Percentiles rank a stretch among this genome's conserved stretches.
Conservation (phyloP, 2,888 invertebrate genomes). For the Papilio gigon region DNA sequence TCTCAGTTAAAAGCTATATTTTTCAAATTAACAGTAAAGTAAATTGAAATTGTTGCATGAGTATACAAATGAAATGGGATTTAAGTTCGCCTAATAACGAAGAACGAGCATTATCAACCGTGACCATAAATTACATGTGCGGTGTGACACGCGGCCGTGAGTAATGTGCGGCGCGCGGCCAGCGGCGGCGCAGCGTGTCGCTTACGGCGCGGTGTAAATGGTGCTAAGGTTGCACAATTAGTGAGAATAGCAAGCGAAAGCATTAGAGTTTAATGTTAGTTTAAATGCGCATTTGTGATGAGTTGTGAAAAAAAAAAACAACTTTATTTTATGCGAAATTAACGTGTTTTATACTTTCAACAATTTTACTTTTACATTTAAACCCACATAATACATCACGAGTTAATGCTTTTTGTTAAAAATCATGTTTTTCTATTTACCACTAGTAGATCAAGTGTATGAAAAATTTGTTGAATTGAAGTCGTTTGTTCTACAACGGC, state of each 20-base stretch:
- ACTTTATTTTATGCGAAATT: background rate
- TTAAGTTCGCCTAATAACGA: constrained; percentile 14
- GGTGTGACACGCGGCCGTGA: constrained; percentile 30
- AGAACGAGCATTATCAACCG: constrained; percentile 13
- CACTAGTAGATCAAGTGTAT: constrained; percentile 1
- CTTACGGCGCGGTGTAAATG: constrained; percentile 19
- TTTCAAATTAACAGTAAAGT: background rate
- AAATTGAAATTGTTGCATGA: background rate
- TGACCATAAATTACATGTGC: constrained; percentile 32
- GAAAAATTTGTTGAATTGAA: constrained; percentile 14
- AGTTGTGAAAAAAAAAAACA: background rate
- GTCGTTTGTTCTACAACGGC: constrained; percentile 7
- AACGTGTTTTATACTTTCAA: background rate
- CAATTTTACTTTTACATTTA: background rate
- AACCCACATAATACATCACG: no score
- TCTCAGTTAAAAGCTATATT: no score
- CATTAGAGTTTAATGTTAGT: background rate
- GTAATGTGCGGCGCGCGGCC: constrained; percentile 33
- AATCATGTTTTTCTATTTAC: no score
- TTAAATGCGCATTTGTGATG: background rate
- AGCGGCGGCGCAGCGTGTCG: constrained; percentile 21
- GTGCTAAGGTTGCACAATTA: constrained; percentile 27
- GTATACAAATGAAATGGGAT: constrained; percentile 18
- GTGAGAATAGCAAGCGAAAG: background rate
- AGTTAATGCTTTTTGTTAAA: no score